These are phyloP conservation scores for Manis javanica DNA, from an alignment of 2,797 vertebrate genomes.

Conservation along the genomic window DNA sequence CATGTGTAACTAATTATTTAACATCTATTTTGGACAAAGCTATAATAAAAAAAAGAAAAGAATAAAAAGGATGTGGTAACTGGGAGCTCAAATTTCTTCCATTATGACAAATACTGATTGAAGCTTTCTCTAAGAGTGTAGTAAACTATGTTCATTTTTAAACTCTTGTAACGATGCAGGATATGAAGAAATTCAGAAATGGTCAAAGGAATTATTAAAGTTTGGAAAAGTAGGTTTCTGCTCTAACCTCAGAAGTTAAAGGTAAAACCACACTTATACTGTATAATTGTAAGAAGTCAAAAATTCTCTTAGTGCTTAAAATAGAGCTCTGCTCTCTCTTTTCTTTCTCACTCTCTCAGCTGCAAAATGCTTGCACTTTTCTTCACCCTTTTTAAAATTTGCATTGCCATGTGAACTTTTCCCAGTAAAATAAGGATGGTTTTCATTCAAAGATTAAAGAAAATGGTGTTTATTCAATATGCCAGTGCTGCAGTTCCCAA, in stretches of 20 bases:
- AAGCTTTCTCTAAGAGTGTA: background rate
- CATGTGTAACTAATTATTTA: background rate
- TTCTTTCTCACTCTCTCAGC: background rate
- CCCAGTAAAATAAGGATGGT: background rate
- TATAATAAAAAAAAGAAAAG: background rate
- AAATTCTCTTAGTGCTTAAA: slow-evolving; percentile 27
- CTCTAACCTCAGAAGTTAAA: slow-evolving; percentile 37
- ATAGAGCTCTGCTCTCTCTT: background rate
- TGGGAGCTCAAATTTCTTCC: background rate
- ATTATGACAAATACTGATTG: background rate
- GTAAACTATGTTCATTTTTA: background rate
- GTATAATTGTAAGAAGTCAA: slow-evolving; percentile 1
- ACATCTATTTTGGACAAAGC: background rate
- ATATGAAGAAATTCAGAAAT: slow-evolving; percentile 58
- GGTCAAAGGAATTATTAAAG: slow-evolving; percentile 52
- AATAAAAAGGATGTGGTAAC: background rate
- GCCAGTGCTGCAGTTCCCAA: background rate
- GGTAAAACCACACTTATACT: background rate
- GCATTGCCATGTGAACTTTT: background rate
- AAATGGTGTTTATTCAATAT: background rate
- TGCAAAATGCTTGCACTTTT: background rate
- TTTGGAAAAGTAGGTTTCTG: slow-evolving; percentile 47
- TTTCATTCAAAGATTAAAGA: background rate
- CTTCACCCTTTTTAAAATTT: background rate
- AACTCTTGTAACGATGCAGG: slow-evolving; percentile 33